Evolutionary conservation across 2,113 vertebrate species (phyloP), one percentile per base, ranked within the genome.

Genomic region (Apistogramma diplotaenia): DNA sequence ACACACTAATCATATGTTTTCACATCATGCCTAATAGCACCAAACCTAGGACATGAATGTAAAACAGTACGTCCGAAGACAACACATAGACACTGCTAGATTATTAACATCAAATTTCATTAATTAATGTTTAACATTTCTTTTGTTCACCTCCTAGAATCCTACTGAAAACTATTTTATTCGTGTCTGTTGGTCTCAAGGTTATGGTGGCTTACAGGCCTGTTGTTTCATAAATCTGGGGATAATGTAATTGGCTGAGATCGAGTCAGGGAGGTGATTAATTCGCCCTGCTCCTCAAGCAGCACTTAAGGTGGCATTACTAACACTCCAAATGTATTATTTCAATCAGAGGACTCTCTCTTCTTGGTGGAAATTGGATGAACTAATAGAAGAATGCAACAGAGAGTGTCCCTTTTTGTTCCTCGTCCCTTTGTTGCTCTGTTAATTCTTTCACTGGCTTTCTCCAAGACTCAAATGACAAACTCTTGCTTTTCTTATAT

Each of bases 211-310:
- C 90, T 91, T 94, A 95, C 90, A 84, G 93, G 92, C 40, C 77
- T 93, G 93, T 95, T 93, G 93, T 91, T 93, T 93, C 91, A 95
- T 96, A 96, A 96, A 97, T 97, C 95, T 96, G 89, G 61, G 54
- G 86, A 83, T 95, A 96, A 95, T 92, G 93, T 93, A 95, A 94
- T 91, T 93, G 94, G 93, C 90, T 88, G 90, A 93, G 89, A 93
- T 93, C 12, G 10, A 70, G 58, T 89, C 77, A 82, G 85, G 85
- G 87, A 91, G 90, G 94, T 85, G 90, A 90, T 94, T 95, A 86
- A 90, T 95, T 92, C 76, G 46, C 88, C 61, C 76, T 72, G 81
- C 89, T 89, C 33, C 51, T 93, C 89, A 84, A 37, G 85, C 89
- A 93, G 80, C 89, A 94, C 91, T 89, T 76, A 93, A 92, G 78